Evolutionary conservation across 2,888 invertebrate species (phyloP).

Genomic region (Stenolophus ochropezus): DNA sequence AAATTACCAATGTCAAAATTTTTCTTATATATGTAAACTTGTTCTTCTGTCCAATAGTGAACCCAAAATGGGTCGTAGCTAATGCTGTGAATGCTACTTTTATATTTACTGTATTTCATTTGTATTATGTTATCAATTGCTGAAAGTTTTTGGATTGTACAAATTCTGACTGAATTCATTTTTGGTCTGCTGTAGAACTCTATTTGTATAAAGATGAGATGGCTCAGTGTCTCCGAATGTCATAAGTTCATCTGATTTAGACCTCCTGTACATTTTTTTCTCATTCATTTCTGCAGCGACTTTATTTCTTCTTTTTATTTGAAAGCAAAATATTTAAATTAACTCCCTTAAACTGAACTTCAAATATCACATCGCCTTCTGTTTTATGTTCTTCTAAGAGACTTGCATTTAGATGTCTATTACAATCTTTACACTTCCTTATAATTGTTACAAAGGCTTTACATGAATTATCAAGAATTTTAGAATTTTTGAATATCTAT

Average conservation of each 20-base stretch:
- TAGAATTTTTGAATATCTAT: no score
- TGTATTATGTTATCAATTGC: neutral
- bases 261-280: neutral
- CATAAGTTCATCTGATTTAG: neutral
- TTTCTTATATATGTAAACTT: neutral
- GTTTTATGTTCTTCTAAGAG: neutral
- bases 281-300: neutral
- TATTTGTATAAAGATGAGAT: neutral
- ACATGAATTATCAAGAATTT: neutral
- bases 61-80: slow-evolving; percentile 5
- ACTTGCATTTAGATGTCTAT: neutral
- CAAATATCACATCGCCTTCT: neutral
- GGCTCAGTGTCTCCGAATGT: neutral
- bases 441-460: neutral
- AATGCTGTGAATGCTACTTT: neutral
- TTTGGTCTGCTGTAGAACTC: neutral
- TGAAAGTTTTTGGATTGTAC: neutral
- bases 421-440: neutral
- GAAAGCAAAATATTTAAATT: neutral
- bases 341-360: neutral
- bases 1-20: neutral
- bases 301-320: neutral
- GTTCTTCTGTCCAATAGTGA: neutral
- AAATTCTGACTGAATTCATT: neutral
- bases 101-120: neutral